Evolutionary conservation across 2,888 invertebrate species (phyloP).

Genomic region (Diaprepes abbreviatus): DNA sequence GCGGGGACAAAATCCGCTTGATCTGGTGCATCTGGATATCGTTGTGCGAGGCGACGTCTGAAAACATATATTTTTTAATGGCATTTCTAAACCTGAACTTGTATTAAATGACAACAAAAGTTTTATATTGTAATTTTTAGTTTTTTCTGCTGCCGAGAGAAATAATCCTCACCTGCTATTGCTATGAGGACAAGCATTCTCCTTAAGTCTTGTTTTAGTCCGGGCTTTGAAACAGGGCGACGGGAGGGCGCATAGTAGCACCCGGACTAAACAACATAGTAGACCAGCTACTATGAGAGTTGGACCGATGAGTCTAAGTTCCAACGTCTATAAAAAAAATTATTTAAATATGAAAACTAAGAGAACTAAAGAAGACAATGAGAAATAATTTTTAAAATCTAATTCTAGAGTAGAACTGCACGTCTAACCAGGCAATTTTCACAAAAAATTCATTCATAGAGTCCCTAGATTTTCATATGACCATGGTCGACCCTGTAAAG

Average conservation of each 20-base stretch:
- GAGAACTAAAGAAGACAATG: too few relatives aligned
- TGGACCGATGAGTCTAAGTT: slow-evolving; percentile 88
- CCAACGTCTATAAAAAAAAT: slow-evolving; percentile 73
- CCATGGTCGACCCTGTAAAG: too few relatives aligned
- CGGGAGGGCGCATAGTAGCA: slow-evolving; percentile 87
- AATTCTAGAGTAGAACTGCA: too few relatives aligned
- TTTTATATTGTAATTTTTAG: too few relatives aligned
- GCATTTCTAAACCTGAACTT: too few relatives aligned
- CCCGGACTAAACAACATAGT: slow-evolving; percentile 85
- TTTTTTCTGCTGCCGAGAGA: too few relatives aligned
- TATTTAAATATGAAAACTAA: neutral
- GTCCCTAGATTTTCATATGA: too few relatives aligned
- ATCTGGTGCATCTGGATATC: slow-evolving; percentile 63
- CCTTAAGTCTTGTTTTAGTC: slow-evolving; percentile 74
- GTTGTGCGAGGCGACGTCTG: slow-evolving; percentile 66
- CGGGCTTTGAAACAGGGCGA: slow-evolving; percentile 81
- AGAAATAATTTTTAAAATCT: too few relatives aligned
- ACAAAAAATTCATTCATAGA: too few relatives aligned
- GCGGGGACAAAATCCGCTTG: slow-evolving; percentile 61
- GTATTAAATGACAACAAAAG: too few relatives aligned
- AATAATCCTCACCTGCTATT: slow-evolving; percentile 56
- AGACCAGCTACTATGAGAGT: slow-evolving; percentile 79
- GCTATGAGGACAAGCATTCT: slow-evolving; percentile 65
- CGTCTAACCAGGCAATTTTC: too few relatives aligned
- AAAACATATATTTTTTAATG: too few relatives aligned